Evolutionary conservation across 2,888 invertebrate species (phyloP).

Genomic region (Cephus spinipes): DNA sequence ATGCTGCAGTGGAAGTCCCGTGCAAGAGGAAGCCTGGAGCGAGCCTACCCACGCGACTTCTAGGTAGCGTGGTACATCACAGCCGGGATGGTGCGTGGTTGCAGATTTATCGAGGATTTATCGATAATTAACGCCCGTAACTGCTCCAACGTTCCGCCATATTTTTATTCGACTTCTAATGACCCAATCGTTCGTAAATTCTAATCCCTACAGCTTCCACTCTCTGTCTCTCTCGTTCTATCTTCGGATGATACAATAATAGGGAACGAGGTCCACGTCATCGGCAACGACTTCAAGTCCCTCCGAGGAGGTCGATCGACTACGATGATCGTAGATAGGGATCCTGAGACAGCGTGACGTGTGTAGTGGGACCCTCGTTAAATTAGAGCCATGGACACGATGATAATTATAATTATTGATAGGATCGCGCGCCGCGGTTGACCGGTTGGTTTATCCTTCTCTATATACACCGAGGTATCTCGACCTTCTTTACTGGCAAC

Average conservation of each 20-base stretch:
- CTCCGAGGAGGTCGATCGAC: background rate
- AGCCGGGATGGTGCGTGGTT: background rate
- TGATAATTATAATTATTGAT: conserved; percentile 47
- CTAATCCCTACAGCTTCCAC: background rate
- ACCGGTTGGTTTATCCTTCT: conserved; percentile 9
- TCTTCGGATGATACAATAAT: background rate
- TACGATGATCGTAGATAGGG: conserved; percentile 8
- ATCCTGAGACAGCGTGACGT: conserved; percentile 29
- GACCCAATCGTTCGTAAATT: background rate
- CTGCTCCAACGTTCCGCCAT: background rate
- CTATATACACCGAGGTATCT: background rate
- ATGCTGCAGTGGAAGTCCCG: background rate
- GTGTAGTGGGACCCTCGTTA: conserved; percentile 34
- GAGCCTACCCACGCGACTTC: background rate
- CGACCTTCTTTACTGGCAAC: background rate
- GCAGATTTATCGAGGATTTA: background rate
- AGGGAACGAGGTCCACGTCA: background rate
- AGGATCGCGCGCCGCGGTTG: conserved; percentile 32
- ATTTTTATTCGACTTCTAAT: background rate
- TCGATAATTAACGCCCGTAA: background rate
- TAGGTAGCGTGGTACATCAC: background rate
- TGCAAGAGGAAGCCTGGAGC: background rate
- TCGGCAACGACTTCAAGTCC: background rate
- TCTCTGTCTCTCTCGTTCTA: too few species aligned
- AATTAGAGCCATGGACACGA: conserved; percentile 31